These are phyloP conservation scores for Gnathochromis pfefferi DNA, from an alignment of 2,113 vertebrate genomes.

Conservation along the genomic window DNA sequence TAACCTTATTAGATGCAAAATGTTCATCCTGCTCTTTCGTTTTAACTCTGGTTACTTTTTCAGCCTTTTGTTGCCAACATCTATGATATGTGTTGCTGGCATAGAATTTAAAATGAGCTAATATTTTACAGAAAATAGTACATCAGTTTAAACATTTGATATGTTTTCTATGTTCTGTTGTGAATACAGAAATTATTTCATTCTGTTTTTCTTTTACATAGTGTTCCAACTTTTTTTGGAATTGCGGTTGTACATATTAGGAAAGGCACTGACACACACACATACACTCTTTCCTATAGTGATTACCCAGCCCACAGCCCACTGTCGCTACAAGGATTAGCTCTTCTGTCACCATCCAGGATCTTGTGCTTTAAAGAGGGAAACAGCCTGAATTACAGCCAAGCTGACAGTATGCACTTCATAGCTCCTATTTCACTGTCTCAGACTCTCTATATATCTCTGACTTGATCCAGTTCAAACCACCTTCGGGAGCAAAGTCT, in stretches of 20 bases:
- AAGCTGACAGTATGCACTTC: neutral
- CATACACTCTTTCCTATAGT: neutral
- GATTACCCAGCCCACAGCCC: neutral
- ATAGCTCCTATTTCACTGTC: neutral
- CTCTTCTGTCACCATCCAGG: neutral
- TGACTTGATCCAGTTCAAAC: neutral
- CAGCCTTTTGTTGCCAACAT: neutral
- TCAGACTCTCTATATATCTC: neutral
- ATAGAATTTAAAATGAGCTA: neutral
- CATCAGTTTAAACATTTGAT: accelerated
- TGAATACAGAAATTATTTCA: neutral
- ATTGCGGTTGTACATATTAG: neutral
- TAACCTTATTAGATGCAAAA: neutral
- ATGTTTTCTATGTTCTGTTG: neutral
- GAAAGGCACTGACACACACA: neutral
- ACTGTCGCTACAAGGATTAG: neutral
- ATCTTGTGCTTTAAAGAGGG: neutral
- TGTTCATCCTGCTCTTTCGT: neutral
- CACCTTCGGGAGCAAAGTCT: neutral
- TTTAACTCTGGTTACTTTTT: neutral
- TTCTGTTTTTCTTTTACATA: neutral
- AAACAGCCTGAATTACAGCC: neutral
- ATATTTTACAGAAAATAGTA: neutral
- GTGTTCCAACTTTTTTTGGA: neutral
- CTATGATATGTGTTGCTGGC: neutral